Percentiles rank a stretch among this genome's conserved stretches.
These are phyloP conservation scores for Vanacampus margaritifer DNA, from an alignment of 2,113 vertebrate species.

Conservation along the genomic window DNA sequence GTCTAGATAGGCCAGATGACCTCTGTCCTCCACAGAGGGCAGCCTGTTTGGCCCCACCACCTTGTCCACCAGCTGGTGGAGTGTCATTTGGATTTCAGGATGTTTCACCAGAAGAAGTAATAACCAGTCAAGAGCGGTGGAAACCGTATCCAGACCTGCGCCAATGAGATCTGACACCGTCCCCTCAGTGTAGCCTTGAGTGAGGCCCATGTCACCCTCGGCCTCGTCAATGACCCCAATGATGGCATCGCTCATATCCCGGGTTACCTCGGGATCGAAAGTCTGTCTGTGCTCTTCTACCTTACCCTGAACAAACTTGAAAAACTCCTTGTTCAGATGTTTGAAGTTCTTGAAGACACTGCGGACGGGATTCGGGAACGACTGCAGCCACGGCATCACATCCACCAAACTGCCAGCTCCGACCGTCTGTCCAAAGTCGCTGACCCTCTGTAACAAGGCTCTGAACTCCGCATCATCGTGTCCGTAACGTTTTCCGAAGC, in stretches of 20 bases:
- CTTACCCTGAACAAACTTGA: conserved; percentile 70
- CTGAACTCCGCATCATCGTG: conserved; percentile 76
- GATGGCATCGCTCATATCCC: conserved; percentile 76
- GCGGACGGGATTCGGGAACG: conserved; percentile 80
- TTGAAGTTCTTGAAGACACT: conserved; percentile 73
- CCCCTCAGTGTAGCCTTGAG: conserved; percentile 57
- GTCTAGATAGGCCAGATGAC: conserved; percentile 70
- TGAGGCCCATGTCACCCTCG: conserved; percentile 44
- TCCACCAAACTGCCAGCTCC: conserved; percentile 82
- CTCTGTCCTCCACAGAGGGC: conserved; percentile 71
- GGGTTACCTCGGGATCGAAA: conserved; percentile 54
- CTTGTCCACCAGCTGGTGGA: conserved; percentile 75
- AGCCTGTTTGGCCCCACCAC: conserved; percentile 76
- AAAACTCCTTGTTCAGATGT: conserved; percentile 72
- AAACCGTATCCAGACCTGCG: conserved; percentile 76
- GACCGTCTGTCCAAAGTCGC: conserved; percentile 76
- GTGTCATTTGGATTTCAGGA: conserved; percentile 67
- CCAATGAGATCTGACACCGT: conserved; percentile 74
- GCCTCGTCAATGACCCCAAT: conserved; percentile 54
- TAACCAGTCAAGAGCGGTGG: conserved; percentile 74
- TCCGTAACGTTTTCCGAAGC: conserved; percentile 79
- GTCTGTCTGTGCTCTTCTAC: conserved; percentile 72
- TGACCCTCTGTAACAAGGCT: conserved; percentile 61
- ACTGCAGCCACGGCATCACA: conserved; percentile 80
- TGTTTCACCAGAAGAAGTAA: conserved; percentile 78